These are phyloP conservation scores for Equus przewalskii DNA, from an alignment of 2,113 vertebrate genomes.

Conservation along the genomic window DNA sequence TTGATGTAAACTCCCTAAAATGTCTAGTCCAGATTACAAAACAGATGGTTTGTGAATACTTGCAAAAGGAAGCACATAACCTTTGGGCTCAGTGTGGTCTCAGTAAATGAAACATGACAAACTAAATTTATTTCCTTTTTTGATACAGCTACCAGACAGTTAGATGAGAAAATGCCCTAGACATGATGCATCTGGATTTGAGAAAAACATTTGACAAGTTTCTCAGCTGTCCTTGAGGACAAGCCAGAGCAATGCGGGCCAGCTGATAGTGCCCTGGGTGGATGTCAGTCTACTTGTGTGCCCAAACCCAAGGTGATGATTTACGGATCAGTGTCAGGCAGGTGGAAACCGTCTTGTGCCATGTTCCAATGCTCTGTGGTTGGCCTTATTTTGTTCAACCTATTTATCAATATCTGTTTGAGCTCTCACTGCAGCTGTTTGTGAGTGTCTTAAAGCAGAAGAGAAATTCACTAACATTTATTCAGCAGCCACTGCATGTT, in stretches of 20 bases:
- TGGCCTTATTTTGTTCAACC: conserved; percentile 49
- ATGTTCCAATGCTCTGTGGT: not conserved
- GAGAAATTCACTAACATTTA: conserved; percentile 44
- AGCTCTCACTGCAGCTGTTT: conserved; percentile 13
- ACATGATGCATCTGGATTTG: conserved; percentile 48
- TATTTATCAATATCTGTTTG: conserved; percentile 59
- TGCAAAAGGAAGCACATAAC: conserved; percentile 26
- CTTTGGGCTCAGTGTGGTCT: conserved; percentile 61
- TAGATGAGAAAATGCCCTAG: conserved; percentile 6
- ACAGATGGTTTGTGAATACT: conserved; percentile 60
- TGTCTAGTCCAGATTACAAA: conserved; percentile 48
- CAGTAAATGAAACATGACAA: conserved; percentile 68
- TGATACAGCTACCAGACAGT: conserved; percentile 37
- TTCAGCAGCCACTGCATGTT: not conserved
- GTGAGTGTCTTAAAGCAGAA: conserved; percentile 43
- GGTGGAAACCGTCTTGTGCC: not conserved
- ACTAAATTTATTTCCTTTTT: conserved; percentile 65
- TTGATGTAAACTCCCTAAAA: conserved; percentile 46
- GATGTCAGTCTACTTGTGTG: not conserved
- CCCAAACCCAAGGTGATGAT: not conserved
- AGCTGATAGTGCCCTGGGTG: not conserved
- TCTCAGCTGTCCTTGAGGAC: conserved; percentile 53
- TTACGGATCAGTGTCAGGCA: not conserved
- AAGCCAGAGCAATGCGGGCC: not conserved
- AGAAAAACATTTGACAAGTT: conserved; percentile 13